Evolutionary conservation across 2,888 invertebrate genomes (phyloP), one percentile per base, ranked within the genome.

Genomic region (Lithophane leautieri): DNA sequence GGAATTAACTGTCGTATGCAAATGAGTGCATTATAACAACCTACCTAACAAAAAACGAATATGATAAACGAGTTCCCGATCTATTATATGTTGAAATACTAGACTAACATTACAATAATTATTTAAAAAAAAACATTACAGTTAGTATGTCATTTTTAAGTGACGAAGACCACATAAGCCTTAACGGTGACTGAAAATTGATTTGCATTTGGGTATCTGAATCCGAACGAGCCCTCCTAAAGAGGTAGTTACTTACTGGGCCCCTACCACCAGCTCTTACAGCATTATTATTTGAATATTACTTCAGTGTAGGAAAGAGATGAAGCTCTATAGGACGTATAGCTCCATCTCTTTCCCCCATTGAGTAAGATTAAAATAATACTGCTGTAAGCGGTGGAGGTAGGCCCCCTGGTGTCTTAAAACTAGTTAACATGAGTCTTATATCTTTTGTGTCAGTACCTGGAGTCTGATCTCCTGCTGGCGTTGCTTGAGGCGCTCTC

Each of bases 391-490:
- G n/a, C n/a, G n/a, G n/a, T n/a, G n/a, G n/a, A n/a, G n/a, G n/a
- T n/a, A n/a, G n/a, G n/a, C n/a, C n/a, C n/a, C n/a, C n/a, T n/a
- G n/a, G n/a, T n/a, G 14, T 14, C n/a, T 52, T 47, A n/a, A 47
- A 44, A 28, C 9, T 9, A 44, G 11, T 52, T 40, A n/a, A n/a
- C 22, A 42, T 22, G 8, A 44, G 34, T 22, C 9, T 34, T n/a
- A 50, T 28, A 58, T 56, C 0, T 6, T 56, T 44, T 54, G 44
- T 14, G 42, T 63, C 25, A n/a, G 52, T 95, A 98, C 98, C 97
- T 98, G 98, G 93, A 98, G 97, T 94, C 98, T 97, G 90, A 99
- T 98, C 97, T 99, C 99, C 95, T 98, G 98, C 94, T 98, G 98
- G 88, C 99, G 97, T 91, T 98, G 98, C 95, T 98, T 98, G 88